A percentile compares a stretch with the other conserved stretches of the same genome.
Conservation (phyloP, 2,797 vertebrate species). For the Chelidonichthys spinosus region DNA sequence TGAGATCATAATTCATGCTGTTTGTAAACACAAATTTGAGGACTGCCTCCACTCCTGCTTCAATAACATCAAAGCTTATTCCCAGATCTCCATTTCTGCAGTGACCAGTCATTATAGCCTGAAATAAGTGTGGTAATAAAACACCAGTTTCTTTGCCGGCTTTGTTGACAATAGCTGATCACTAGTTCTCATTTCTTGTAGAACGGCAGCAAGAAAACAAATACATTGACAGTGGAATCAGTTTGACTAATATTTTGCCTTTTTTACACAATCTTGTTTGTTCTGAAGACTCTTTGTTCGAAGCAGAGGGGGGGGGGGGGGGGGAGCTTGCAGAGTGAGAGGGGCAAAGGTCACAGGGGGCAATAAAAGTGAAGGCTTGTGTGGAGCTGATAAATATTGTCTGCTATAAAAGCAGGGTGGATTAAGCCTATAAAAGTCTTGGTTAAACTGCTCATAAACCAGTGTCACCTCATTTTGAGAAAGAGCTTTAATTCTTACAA, state of each 20-base stretch:
- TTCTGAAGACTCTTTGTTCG: slow-evolving; percentile 5
- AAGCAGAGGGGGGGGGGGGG: not conserved
- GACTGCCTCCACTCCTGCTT: not conserved
- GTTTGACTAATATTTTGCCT: not conserved
- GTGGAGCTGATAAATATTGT: slow-evolving; percentile 76
- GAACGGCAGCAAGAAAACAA: not conserved
- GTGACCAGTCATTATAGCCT: not conserved
- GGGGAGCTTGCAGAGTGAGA: slow-evolving; percentile 18
- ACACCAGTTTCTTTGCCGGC: not conserved
- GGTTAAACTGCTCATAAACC: slow-evolving; percentile 47
- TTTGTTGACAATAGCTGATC: not conserved
- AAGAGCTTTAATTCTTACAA: not conserved
- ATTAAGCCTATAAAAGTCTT: slow-evolving; percentile 71
- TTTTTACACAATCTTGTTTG: slow-evolving; percentile 2
- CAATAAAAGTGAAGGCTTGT: slow-evolving; percentile 75
- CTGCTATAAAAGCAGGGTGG: slow-evolving; percentile 76
- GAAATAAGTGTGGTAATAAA: not conserved
- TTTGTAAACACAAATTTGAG: slow-evolving; percentile 38
- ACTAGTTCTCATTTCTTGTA: not conserved
- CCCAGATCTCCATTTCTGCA: not conserved
- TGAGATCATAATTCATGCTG: slow-evolving; percentile 26
- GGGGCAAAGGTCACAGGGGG: slow-evolving; percentile 75
- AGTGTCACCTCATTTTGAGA: slow-evolving; percentile 20
- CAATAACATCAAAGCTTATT: not conserved
- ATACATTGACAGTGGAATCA: not conserved